Evolutionary conservation across 2,113 vertebrate species (phyloP), one percentile per base, ranked within the genome.

Genomic region (Calonectris borealis): DNA sequence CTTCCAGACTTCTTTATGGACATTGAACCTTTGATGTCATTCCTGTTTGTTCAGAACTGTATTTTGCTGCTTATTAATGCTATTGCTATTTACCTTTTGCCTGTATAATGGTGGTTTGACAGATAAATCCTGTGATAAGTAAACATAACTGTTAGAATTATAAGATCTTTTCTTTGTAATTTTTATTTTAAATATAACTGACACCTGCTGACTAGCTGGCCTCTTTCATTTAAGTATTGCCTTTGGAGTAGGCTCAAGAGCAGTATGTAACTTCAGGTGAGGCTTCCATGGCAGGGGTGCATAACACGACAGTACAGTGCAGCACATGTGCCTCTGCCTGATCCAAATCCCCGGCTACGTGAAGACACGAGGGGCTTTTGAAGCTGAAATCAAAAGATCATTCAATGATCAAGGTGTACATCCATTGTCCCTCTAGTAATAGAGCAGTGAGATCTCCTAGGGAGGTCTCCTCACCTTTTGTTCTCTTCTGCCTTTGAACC

Each of bases 361-460:
- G 17, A 51, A 80, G 38, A 55, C 62, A 84, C 0, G 0, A 86
- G 52, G 17, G 3, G n/a, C 58, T 84, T 94, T 52, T 91, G 90
- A 93, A 95, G 81, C 27, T 83, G 44, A 92, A 94, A 92, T 92
- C 48, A 80, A 58, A 90, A 94, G 52, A 17, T 83, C 83, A 34
- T 79, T 88, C 54, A 92, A 29, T 79, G 66, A 86, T 91, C 76
- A 94, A 88, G 62, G 71, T 76, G n/a, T 86, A n/a, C 0, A 0
- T 83, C 86, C 79, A 38, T 34, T 66, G 17, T 85, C 52, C 57
- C 44, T 60, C 52, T 1, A 5, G 13, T 86, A 88, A 79, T 1
- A 60, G 29, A 92, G 52, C n/a, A 52, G 13, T 52, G 79, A 88
- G 57, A 34, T 85, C 42, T 82, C 78, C 73, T 16, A 20, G 55